A percentile compares a stretch with the other conserved stretches of the same genome.
Evolutionary conservation across 2,797 vertebrate genomes (phyloP).

Genomic region (Sebastes itinus): DNA sequence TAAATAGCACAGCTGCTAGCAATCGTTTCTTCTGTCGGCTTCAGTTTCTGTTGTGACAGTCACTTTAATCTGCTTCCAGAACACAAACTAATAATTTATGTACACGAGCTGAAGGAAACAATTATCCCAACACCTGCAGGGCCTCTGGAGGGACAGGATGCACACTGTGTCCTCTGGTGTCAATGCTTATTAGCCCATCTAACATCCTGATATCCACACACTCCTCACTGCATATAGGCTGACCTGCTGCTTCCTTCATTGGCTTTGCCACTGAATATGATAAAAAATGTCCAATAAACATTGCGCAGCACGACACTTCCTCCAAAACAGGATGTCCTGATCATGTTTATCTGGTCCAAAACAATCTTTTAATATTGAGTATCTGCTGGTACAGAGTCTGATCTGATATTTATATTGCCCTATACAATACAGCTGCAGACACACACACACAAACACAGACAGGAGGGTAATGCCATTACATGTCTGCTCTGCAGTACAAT

Average conservation of each 20-base stretch:
- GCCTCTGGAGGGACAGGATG: background rate
- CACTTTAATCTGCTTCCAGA: background rate
- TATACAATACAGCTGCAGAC: background rate
- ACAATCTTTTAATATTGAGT: conserved; percentile 1
- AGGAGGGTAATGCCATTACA: background rate
- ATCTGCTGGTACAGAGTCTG: background rate
- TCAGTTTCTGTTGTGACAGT: background rate
- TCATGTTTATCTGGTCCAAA: conserved; percentile 11
- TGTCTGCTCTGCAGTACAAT: background rate
- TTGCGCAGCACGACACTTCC: background rate
- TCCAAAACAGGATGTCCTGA: conserved; percentile 43
- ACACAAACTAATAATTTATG: background rate
- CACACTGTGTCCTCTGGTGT: background rate
- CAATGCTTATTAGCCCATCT: too few relatives aligned
- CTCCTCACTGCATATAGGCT: background rate
- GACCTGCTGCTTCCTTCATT: background rate
- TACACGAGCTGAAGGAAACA: background rate
- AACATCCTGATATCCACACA: background rate
- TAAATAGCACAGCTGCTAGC: background rate
- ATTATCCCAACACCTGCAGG: background rate
- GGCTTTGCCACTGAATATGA: background rate
- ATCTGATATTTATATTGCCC: background rate
- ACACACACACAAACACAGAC: background rate
- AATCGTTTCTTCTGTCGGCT: background rate
- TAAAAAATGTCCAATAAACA: background rate